These are phyloP conservation scores for Allobates femoralis DNA, from an alignment of 2,797 vertebrate genomes.

Conservation along the genomic window DNA sequence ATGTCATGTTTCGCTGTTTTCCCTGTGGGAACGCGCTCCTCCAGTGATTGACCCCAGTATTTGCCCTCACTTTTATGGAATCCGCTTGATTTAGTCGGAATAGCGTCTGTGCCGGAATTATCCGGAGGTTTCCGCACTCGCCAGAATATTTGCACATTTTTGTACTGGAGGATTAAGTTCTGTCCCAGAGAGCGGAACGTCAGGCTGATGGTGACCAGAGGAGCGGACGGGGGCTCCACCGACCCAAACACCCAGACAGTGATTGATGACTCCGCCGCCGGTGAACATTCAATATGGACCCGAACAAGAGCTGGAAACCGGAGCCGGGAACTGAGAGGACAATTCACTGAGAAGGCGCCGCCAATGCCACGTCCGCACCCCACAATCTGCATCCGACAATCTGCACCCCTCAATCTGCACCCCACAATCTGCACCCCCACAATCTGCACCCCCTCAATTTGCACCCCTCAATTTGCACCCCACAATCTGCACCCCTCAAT, in stretches of 20 bases:
- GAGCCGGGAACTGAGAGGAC: background rate
- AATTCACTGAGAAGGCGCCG: background rate
- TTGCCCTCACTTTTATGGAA: background rate
- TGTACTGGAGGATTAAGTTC: conserved; percentile 3
- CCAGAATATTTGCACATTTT: background rate
- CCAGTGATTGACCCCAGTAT: background rate
- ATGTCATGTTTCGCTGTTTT: no score
- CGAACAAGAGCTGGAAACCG: conserved; percentile 27
- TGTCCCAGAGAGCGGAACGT: conserved; percentile 28
- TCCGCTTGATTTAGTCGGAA: background rate
- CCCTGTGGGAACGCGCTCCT: background rate
- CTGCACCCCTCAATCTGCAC: no score
- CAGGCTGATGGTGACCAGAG: conserved; percentile 46
- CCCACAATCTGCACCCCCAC: no score
- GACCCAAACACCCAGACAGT: conserved; percentile 23
- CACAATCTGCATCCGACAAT: no score
- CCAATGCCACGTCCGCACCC: background rate
- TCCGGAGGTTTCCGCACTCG: background rate
- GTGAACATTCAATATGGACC: background rate
- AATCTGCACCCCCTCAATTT: no score
- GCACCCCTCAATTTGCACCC: no score
- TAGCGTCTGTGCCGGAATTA: background rate
- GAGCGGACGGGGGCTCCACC: background rate
- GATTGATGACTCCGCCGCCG: conserved; percentile 37
- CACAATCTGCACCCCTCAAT: no score